Evolutionary conservation across 35 echinoderm and acorn worm genomes (phyloP).

Genomic region (Lytechinus variegatus): DNA sequence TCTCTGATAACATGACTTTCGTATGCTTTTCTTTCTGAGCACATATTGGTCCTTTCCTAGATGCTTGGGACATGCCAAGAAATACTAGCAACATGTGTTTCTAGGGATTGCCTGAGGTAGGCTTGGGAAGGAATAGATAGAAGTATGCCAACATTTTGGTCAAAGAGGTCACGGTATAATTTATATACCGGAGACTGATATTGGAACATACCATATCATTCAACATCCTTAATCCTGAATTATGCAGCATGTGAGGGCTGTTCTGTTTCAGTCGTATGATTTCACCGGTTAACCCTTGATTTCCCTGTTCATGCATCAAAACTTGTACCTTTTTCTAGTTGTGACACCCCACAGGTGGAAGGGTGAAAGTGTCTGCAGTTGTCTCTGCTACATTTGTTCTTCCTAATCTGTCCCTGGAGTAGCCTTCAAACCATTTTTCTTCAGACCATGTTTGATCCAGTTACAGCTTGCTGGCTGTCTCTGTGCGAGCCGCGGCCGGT

Average conservation of each 20-base stretch:
- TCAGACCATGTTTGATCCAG: background rate
- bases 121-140: background rate
- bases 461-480: background rate
- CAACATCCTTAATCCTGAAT: conserved; percentile 27
- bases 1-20: background rate
- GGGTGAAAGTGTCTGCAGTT: background rate
- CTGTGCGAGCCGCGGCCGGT: background rate
- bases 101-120: background rate
- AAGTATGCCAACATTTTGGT: background rate
- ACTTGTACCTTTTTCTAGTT: background rate
- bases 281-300: background rate
- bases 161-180: background rate
- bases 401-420: background rate
- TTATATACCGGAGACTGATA: background rate
- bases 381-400: background rate
- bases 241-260: conserved; percentile 1
- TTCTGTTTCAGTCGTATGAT: background rate
- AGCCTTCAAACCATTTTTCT: background rate
- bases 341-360: background rate
- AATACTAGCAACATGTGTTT: background rate
- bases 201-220: background rate
- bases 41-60: background rate
- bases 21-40: background rate
- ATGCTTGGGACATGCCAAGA: background rate
- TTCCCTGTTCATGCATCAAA: background rate